These are phyloP conservation scores for Conops quadrifasciatus DNA, from an alignment of 2,888 invertebrate species.

Conservation along the genomic window DNA sequence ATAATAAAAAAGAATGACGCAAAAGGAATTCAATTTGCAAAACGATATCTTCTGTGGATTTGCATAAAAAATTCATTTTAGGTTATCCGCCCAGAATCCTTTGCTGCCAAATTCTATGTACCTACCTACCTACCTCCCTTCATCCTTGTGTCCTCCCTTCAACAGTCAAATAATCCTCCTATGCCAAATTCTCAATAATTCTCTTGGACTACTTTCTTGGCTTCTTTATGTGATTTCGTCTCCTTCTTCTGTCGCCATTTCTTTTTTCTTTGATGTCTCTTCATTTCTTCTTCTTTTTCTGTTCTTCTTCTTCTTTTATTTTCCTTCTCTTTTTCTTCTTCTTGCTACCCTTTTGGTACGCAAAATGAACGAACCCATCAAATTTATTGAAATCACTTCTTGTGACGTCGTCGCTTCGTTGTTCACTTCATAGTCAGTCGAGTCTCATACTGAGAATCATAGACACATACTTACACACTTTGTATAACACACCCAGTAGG, in stretches of 20 bases:
- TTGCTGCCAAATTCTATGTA: slow-evolving; percentile 19
- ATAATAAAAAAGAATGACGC: slow-evolving; percentile 18
- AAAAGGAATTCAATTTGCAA: slow-evolving; percentile 61
- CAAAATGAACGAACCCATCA: slow-evolving; percentile 60
- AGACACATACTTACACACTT: background rate
- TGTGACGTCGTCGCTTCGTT: slow-evolving; percentile 32
- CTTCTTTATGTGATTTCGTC: slow-evolving; percentile 1
- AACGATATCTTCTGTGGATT: slow-evolving; percentile 61
- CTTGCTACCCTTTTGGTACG: slow-evolving; percentile 44
- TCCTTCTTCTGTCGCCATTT: background rate
- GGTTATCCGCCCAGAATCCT: slow-evolving; percentile 55
- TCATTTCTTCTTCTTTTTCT: background rate
- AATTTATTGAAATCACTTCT: slow-evolving; percentile 64
- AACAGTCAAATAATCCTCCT: background rate
- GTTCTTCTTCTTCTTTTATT: background rate
- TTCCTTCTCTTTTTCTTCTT: background rate
- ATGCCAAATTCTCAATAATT: slow-evolving; percentile 1
- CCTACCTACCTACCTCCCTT: no score
- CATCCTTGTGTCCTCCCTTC: no score
- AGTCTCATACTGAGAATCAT: background rate
- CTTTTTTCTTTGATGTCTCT: background rate
- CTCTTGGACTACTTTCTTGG: background rate
- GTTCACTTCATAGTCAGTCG: slow-evolving; percentile 24
- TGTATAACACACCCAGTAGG: no score
- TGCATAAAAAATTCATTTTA: slow-evolving; percentile 62